Conservation (phyloP, 2,113 vertebrate genomes). For the Phaethornis superciliosus region DNA sequence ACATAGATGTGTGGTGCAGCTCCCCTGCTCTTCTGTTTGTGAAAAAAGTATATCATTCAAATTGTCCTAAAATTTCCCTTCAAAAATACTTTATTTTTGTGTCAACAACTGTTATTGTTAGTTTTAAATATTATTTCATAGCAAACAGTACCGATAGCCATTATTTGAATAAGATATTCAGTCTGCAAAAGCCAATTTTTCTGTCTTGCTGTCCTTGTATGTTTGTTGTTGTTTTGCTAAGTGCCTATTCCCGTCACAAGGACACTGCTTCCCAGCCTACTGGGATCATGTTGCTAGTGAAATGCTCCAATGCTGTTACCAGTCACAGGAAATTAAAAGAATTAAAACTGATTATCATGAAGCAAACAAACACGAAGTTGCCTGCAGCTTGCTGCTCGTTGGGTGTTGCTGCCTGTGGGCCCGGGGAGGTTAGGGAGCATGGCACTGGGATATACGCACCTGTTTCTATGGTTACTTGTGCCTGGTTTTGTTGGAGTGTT, state of each 20-base stretch:
- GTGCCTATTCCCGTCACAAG: background rate
- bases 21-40: background rate
- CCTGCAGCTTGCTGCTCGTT: background rate
- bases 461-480: slow-evolving; percentile 52
- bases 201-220: background rate
- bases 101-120: slow-evolving; percentile 1
- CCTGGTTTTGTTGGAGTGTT: slow-evolving; percentile 21
- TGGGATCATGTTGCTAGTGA: background rate
- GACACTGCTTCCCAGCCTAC: background rate
- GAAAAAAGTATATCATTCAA: background rate
- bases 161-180: background rate
- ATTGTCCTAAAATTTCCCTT: background rate
- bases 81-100: background rate
- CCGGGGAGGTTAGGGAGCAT: slow-evolving; percentile 7
- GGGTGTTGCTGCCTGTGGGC: background rate
- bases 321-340: slow-evolving; percentile 49
- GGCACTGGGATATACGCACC: slow-evolving; percentile 13
- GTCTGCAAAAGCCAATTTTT: background rate
- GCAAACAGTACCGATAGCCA: background rate
- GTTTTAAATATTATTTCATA: slow-evolving; percentile 15
- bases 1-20: background rate
- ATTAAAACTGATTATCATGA: slow-evolving; percentile 41
- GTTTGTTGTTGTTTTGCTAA: slow-evolving; percentile 1
- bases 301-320: background rate
- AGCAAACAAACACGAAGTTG: background rate